Percentiles rank a stretch among this genome's conserved stretches.
Conservation (phyloP, 2,888 invertebrate genomes). For the Tortricodes alternella region DNA sequence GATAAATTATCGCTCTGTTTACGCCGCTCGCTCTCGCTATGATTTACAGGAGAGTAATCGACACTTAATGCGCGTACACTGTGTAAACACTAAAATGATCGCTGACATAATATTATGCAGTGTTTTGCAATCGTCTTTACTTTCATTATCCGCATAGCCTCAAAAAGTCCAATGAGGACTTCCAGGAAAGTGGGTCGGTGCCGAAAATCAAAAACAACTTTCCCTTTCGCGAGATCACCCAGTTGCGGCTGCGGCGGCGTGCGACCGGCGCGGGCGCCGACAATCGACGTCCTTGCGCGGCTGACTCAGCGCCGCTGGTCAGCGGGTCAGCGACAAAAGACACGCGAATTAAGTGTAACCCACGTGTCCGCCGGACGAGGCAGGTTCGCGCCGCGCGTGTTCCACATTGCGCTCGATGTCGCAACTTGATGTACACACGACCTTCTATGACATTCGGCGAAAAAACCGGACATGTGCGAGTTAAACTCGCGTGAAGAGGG, state of each 20-base stretch:
- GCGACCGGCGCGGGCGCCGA: conserved; percentile 3
- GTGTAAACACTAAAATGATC: not conserved
- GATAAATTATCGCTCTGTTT: conserved; percentile 9
- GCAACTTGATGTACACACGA: not conserved
- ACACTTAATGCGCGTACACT: not conserved
- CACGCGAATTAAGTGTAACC: conserved; percentile 8
- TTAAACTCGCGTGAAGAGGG: no score
- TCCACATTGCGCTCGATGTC: not conserved
- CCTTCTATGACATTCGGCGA: not conserved
- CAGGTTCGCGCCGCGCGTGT: not conserved
- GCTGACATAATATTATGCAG: not conserved
- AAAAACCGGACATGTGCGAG: not conserved
- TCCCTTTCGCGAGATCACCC: conserved; percentile 6
- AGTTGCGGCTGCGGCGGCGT: not conserved
- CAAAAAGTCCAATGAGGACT: not conserved
- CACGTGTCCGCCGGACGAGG: conserved; percentile 3
- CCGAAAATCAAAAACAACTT: conserved; percentile 6
- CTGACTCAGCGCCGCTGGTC: not conserved
- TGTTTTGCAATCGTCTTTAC: conserved; percentile 2
- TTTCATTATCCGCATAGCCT: not conserved
- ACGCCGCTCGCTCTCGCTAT: not conserved
- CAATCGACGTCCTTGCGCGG: conserved; percentile 2
- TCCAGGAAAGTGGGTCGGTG: not conserved
- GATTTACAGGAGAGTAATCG: not conserved
- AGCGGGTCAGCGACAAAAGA: conserved; percentile 3